These are phyloP conservation scores for Drosophila lutescens DNA, from an alignment of 2,888 invertebrate genomes.

Conservation along the genomic window DNA sequence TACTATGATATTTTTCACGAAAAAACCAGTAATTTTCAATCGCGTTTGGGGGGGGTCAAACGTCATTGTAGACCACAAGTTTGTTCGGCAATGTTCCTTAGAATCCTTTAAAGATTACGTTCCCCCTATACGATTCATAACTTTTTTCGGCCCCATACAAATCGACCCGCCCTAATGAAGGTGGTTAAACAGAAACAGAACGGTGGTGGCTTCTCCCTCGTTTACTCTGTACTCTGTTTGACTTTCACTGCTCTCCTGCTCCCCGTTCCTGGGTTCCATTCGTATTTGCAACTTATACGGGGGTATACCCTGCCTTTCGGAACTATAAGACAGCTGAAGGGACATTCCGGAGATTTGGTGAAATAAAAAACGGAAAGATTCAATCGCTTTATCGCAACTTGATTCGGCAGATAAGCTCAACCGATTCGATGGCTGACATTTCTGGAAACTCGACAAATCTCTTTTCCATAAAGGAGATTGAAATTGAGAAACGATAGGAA, in stretches of 20 bases:
- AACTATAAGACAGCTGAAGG: slow-evolving; percentile 8
- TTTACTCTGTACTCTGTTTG: slow-evolving; percentile 27
- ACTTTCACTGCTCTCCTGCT: slow-evolving; percentile 13
- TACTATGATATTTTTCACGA: too few relatives aligned
- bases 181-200: slow-evolving; percentile 39
- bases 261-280: slow-evolving; percentile 7
- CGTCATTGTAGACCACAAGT: too few relatives aligned
- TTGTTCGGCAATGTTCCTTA: too few relatives aligned
- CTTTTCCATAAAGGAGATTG: slow-evolving; percentile 1
- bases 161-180: too few relatives aligned
- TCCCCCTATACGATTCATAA: too few relatives aligned
- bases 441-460: slow-evolving; percentile 1
- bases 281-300: neutral
- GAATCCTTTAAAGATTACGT: too few relatives aligned
- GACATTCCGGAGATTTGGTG: slow-evolving; percentile 4
- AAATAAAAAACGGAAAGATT: slow-evolving; percentile 22
- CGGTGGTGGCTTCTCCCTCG: slow-evolving; percentile 28
- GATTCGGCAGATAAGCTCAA: slow-evolving; percentile 10
- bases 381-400: slow-evolving; percentile 16
- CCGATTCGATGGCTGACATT: neutral
- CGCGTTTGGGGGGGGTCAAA: too few relatives aligned
- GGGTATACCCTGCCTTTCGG: slow-evolving; percentile 7
- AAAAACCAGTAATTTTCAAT: too few relatives aligned
- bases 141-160: too few relatives aligned
- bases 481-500: neutral